Percentiles rank a stretch among this genome's conserved stretches.
Evolutionary conservation across 2,888 invertebrate genomes (phyloP).

Genomic region (Drosophila longiperda): DNA sequence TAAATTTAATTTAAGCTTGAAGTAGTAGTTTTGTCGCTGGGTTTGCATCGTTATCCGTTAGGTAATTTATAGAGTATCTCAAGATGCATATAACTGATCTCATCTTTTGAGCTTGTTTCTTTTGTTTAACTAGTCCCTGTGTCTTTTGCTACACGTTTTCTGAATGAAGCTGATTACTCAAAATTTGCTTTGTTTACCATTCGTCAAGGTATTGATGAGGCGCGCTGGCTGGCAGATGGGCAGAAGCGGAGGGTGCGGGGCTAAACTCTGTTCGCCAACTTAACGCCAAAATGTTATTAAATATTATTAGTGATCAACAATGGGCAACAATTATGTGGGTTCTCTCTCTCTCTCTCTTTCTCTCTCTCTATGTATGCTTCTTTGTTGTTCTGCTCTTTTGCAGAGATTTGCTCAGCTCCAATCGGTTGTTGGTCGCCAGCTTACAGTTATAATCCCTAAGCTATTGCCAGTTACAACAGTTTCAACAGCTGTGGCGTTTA

Average conservation of each 20-base stretch:
- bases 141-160: slow-evolving; percentile 66
- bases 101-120: slow-evolving; percentile 36
- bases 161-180: slow-evolving; percentile 78
- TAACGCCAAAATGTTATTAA: slow-evolving; percentile 75
- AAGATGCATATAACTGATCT: slow-evolving; percentile 2
- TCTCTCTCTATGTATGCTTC: not conserved
- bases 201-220: slow-evolving; percentile 72
- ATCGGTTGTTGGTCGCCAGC: slow-evolving; percentile 23
- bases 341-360: slow-evolving; percentile 12
- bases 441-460: slow-evolving; percentile 74
- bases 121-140: slow-evolving; percentile 54
- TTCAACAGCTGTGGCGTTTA: slow-evolving; percentile 69
- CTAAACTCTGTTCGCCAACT: slow-evolving; percentile 51
- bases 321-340: slow-evolving; percentile 69
- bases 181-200: slow-evolving; percentile 75
- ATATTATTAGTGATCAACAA: slow-evolving; percentile 70
- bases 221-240: slow-evolving; percentile 1
- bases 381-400: slow-evolving; percentile 31
- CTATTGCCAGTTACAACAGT: slow-evolving; percentile 69
- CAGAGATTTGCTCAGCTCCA: slow-evolving; percentile 44
- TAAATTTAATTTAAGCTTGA: not conserved
- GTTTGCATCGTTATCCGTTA: not conserved
- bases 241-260: not conserved
- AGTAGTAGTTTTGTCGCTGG: no score
- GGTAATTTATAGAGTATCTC: slow-evolving; percentile 25